phyloP scores from a whole-genome alignment of 1,140 invertebrate genomes.

The Bradynema listronoti region DNA sequence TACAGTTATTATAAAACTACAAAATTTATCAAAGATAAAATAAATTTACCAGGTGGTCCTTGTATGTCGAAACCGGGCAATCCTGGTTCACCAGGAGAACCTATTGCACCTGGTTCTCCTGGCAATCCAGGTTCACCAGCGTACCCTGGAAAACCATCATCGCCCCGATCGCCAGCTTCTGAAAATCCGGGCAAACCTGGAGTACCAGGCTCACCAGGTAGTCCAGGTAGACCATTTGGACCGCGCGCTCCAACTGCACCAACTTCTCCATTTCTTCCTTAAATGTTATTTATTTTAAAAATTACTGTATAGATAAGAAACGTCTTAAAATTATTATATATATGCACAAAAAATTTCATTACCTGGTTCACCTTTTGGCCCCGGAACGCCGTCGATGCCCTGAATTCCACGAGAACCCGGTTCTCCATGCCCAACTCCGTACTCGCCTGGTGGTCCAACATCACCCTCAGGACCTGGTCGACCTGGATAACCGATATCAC shows the following conservation, averaged over 20 bases:
- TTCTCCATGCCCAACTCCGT: conserved; percentile 44
- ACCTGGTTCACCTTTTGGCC: conserved; percentile 46
- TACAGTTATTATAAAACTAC: too few relatives aligned
- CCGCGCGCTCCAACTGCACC: conserved; percentile 41
- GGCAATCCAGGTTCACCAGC: conserved; percentile 29
- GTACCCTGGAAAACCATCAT: conserved; percentile 55
- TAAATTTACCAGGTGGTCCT: conserved; percentile 54
- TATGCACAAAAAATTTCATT: too few relatives aligned
- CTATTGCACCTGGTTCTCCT: conserved; percentile 39
- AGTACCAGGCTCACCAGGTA: conserved; percentile 32
- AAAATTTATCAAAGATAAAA: too few relatives aligned
- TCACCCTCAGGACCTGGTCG: conserved; percentile 14
- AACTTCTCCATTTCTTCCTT: too few relatives aligned
- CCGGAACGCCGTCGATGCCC: conserved; percentile 52
- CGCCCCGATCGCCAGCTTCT: conserved; percentile 12
- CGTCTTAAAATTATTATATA: too few relatives aligned
- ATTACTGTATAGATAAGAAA: too few relatives aligned
- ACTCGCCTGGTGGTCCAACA: conserved; percentile 31
- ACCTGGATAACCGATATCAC: conserved; percentile 17
- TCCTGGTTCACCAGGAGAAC: conserved; percentile 40
- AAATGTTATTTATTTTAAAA: too few relatives aligned
- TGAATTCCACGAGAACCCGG: conserved; percentile 49
- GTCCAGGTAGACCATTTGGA: conserved; percentile 14
- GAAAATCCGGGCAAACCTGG: conserved; percentile 20
- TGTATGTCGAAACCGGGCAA: conserved; percentile 53